A percentile compares a stretch with the other conserved stretches of the same genome.
Evolutionary conservation across 2,113 vertebrate genomes (phyloP).

Genomic region (Thunnus thynnus): DNA sequence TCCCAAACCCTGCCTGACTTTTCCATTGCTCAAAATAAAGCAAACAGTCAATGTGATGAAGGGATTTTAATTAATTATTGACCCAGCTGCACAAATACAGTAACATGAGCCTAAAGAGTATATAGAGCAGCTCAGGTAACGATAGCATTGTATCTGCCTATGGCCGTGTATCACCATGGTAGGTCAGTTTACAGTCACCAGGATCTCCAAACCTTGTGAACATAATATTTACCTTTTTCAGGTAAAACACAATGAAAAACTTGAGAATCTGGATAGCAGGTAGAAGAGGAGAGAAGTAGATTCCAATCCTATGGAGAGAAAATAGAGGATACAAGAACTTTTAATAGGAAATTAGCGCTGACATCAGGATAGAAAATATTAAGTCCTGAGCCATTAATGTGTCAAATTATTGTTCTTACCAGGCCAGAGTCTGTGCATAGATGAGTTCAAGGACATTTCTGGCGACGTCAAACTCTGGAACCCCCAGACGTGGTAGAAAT

Average conservation of each 20-base stretch:
- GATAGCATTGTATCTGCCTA: slow-evolving; percentile 2
- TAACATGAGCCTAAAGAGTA: slow-evolving; percentile 54
- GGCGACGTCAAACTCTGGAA: slow-evolving; percentile 94
- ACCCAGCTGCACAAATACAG: slow-evolving; percentile 51
- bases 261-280: slow-evolving; percentile 92
- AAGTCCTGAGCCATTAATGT: background rate
- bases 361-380: background rate
- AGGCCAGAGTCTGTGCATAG: slow-evolving; percentile 94
- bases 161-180: background rate
- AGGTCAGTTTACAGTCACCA: slow-evolving; percentile 29
- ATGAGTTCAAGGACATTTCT: slow-evolving; percentile 95
- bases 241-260: slow-evolving; percentile 91
- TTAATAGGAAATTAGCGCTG: background rate
- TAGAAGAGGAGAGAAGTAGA: slow-evolving; percentile 95
- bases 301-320: slow-evolving; percentile 89
- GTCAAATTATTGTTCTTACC: slow-evolving; percentile 79
- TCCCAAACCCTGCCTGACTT: slow-evolving; percentile 7
- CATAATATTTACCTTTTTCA: slow-evolving; percentile 90
- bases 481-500: slow-evolving; percentile 80
- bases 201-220: background rate
- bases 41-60: slow-evolving; percentile 30
- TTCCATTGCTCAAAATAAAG: slow-evolving; percentile 39
- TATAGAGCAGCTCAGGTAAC: background rate
- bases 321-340: slow-evolving; percentile 6
- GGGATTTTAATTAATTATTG: slow-evolving; percentile 66